Base-by-base conservation (phyloP, 1,140 invertebrate species). In the Drosophila serrata region DNA sequence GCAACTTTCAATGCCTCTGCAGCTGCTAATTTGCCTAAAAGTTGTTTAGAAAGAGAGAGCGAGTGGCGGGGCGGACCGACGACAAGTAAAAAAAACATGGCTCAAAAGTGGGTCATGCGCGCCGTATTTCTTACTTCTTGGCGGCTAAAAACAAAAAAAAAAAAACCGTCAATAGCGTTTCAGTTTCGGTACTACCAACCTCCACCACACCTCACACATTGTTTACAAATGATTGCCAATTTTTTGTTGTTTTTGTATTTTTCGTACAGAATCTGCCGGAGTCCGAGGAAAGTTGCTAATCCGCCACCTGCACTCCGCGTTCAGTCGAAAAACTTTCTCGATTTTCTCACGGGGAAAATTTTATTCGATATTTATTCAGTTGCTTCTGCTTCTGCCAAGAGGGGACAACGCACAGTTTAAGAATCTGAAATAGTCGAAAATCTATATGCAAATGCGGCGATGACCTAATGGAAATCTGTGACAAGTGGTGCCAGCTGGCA, bases 191-290 rank as follows among this genome's bases (percentile, higher is more conserved):
- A 43, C 46, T 11, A 1, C 45, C 45, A 42, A 19, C 56, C 49
- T 45, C 51, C 31, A 51, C 73, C 75, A 67, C 65, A 51, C 61
- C 53, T 78, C 79, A 69, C 75, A 86, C 82, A 86, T 79, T 86
- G 82, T 82, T 87, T 86, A 86, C 82, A 86, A 86, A 86, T 86
- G 82, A 86, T 82, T 79, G 82, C 82, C 82, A 88, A 87, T 87
- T 87, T 87, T 87, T 79, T 31, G 64, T 57, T 24, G 2, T 24
- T 24, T 24, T 24, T n/a, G n/a, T n/a, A 24, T 24, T 43, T 48
- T 48, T 48, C 43, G 48, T 51, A 67, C 45, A 53, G 48, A 40
- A 55, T 42, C 61, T 31, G 29, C 40, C 68, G 57, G 42, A 45
- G 22, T 46, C 45, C 45, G 45, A 82, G 75, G 82, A 87, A 86